Evolutionary conservation across 2,888 invertebrate species (phyloP).

Genomic region (Phengaris alcon): DNA sequence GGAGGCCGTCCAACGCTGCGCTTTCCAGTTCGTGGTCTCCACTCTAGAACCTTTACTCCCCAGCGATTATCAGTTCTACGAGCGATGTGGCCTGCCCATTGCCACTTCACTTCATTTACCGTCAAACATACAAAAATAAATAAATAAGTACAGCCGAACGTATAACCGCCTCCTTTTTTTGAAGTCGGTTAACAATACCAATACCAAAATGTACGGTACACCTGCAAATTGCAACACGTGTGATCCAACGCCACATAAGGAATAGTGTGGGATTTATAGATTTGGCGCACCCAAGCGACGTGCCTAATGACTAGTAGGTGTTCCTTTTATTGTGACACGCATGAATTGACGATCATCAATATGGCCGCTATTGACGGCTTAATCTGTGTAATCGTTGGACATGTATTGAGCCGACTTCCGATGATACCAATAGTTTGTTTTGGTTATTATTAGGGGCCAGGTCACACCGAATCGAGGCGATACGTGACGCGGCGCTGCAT

Average conservation of each 20-base stretch:
- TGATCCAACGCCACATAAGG: background rate
- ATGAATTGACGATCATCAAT: slow-evolving; percentile 4
- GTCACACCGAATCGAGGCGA: background rate
- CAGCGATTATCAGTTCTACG: too few species aligned
- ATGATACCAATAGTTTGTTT: background rate
- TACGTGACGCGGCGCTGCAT: too few species aligned
- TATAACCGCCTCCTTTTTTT: too few species aligned
- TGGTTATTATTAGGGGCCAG: background rate
- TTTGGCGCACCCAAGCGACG: background rate
- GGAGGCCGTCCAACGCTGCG: too few species aligned
- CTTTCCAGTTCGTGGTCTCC: too few species aligned
- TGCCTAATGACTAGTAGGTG: slow-evolving; percentile 16
- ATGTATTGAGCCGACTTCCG: background rate
- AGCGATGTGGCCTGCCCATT: too few species aligned
- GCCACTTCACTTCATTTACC: too few species aligned
- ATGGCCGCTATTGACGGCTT: slow-evolving; percentile 10
- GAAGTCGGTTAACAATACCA: background rate
- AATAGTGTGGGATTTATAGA: background rate
- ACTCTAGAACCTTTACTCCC: too few species aligned
- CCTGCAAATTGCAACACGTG: background rate
- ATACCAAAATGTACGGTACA: background rate
- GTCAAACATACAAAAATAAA: too few species aligned
- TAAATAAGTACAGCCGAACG: too few species aligned
- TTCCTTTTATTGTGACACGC: slow-evolving; percentile 23
- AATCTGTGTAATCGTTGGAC: background rate